These are phyloP conservation scores for Gadopsis bispinosus DNA, from an alignment of 2,797 vertebrate species.

Conservation along the genomic window DNA sequence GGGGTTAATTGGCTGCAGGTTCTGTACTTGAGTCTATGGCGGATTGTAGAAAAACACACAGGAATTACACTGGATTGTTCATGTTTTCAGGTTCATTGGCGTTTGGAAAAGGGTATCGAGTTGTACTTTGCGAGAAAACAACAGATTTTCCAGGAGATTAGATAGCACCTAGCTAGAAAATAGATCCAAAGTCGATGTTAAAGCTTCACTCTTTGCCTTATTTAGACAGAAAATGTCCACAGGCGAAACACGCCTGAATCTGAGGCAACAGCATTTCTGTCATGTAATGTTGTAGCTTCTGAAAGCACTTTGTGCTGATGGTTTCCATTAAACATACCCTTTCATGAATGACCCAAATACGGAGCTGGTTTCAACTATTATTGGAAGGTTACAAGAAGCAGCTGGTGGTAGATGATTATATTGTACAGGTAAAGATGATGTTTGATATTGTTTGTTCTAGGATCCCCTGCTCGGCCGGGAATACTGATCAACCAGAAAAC, in stretches of 20 bases:
- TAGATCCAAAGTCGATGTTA: conserved; percentile 13
- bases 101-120: conserved; percentile 14
- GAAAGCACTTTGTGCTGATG: neutral
- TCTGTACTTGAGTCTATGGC: conserved; percentile 40
- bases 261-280: conserved; percentile 22
- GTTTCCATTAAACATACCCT: conserved; percentile 38
- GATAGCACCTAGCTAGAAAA: conserved; percentile 28
- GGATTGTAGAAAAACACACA: conserved; percentile 41
- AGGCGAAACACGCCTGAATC: conserved; percentile 4
- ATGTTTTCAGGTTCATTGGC: conserved; percentile 60
- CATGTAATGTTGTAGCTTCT: neutral
- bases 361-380: neutral
- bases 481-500: conserved; percentile 71
- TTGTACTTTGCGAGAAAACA: conserved; percentile 14
- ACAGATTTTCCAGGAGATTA: conserved; percentile 49
- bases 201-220: conserved; percentile 16
- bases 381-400: neutral
- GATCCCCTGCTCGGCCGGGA: conserved; percentile 60
- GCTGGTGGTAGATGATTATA: neutral
- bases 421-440: neutral
- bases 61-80: conserved; percentile 43
- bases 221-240: conserved; percentile 9
- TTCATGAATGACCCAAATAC: neutral
- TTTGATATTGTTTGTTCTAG: conserved; percentile 58
- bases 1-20: conserved; percentile 69